phyloP scores from a whole-genome alignment of 1,140 invertebrate genomes.

The Orchesella cincta region DNA sequence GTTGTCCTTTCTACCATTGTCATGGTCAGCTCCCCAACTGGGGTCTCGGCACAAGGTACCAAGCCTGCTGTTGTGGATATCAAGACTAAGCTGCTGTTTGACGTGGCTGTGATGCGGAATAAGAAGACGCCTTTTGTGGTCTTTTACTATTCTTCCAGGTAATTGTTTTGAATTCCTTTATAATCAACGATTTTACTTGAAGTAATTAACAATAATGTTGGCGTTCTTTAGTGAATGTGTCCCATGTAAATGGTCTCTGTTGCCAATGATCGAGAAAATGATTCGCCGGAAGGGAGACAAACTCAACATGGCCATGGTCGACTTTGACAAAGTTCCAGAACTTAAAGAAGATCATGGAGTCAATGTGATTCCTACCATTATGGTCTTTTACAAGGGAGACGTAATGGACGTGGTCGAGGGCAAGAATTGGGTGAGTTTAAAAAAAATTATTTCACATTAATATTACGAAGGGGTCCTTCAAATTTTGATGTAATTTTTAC shows the following conservation, averaged over 20 bases:
- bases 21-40: neutral
- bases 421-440: neutral
- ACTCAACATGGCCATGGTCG: constrained; percentile 15
- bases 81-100: neutral
- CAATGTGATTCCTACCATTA: neutral
- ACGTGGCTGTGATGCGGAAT: constrained; percentile 22
- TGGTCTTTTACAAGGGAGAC: constrained; percentile 18
- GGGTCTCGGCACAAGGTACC: neutral
- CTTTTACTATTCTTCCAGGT: constrained; percentile 29
- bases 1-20: neutral
- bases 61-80: constrained; percentile 15
- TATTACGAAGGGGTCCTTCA: too few relatives aligned
- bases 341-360: neutral
- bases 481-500: too few relatives aligned
- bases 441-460: too few relatives aligned
- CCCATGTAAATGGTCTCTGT: constrained; percentile 18
- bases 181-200: neutral
- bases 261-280: constrained; percentile 28
- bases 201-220: neutral
- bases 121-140: constrained; percentile 18
- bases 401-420: constrained; percentile 16
- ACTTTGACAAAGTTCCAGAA: constrained; percentile 28
- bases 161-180: neutral
- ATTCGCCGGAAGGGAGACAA: constrained; percentile 9
- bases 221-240: neutral